Percentiles rank a stretch among this genome's conserved stretches.
Conservation (phyloP, 2,113 vertebrate genomes). For the Macquaria australasica region DNA sequence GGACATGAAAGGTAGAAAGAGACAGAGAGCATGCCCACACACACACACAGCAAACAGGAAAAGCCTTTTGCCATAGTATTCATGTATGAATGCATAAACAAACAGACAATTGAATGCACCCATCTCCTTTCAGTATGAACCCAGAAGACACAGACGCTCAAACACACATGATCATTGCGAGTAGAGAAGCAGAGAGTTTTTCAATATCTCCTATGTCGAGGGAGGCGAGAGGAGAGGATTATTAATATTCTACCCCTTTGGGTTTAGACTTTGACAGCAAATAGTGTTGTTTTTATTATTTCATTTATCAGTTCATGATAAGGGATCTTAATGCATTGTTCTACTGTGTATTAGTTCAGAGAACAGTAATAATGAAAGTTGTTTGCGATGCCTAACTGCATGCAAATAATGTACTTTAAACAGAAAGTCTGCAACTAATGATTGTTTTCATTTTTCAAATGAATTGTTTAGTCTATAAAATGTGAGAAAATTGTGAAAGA, state of each 20-base stretch:
- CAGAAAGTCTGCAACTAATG: too few relatives aligned
- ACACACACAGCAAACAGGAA: constrained; percentile 47
- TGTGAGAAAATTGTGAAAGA: neutral
- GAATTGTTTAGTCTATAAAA: neutral
- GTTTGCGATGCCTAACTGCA: neutral
- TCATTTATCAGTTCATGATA: neutral
- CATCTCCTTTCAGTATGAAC: constrained; percentile 41
- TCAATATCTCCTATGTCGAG: constrained; percentile 18
- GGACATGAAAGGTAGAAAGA: constrained; percentile 74
- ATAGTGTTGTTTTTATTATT: neutral
- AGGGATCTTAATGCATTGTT: neutral
- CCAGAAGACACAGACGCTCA: constrained; percentile 23
- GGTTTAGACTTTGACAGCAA: constrained; percentile 31
- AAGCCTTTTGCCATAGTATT: constrained; percentile 57
- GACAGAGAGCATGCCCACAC: constrained; percentile 56
- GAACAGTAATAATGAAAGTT: neutral
- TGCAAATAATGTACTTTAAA: neutral
- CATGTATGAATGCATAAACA: constrained; percentile 50
- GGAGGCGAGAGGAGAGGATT: constrained; percentile 20
- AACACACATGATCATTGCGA: constrained; percentile 26
- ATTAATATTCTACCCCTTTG: constrained; percentile 35
- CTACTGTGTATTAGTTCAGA: neutral
- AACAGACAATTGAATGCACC: constrained; percentile 32
- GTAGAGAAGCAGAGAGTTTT: constrained; percentile 9
- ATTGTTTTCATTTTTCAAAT: neutral